Conservation (phyloP, 1,140 invertebrate genomes). For the Nasonia vitripennis region DNA sequence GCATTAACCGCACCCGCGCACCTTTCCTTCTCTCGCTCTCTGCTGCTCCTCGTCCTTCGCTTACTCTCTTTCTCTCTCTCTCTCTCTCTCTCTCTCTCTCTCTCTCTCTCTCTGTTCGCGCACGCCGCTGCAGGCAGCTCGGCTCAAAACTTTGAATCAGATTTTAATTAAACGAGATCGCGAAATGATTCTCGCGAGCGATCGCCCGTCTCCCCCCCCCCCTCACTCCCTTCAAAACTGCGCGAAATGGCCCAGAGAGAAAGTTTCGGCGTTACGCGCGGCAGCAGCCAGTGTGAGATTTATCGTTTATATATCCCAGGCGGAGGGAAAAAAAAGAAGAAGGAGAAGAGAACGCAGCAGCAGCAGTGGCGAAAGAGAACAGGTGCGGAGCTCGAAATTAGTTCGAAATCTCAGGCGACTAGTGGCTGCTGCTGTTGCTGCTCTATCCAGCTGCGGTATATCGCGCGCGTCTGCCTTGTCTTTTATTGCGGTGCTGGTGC, state of each 20-base stretch:
- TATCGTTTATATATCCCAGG: slow-evolving; percentile 62
- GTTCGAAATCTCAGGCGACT: slow-evolving; percentile 59
- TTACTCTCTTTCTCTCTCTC: background rate
- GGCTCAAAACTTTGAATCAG: slow-evolving; percentile 69
- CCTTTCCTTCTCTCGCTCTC: background rate
- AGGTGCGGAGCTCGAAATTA: slow-evolving; percentile 68
- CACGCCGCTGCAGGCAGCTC: slow-evolving; percentile 41
- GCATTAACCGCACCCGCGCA: slow-evolving; percentile 73
- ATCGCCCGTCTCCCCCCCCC: slow-evolving; percentile 41
- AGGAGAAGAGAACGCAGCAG: slow-evolving; percentile 32
- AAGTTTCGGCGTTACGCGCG: slow-evolving; percentile 56
- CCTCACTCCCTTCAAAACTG: slow-evolving; percentile 51
- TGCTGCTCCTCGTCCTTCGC: background rate
- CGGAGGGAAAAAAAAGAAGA: background rate
- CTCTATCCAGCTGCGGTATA: slow-evolving; percentile 50
- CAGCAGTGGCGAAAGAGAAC: slow-evolving; percentile 51
- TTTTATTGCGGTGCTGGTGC: slow-evolving; percentile 52
- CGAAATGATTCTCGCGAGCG: slow-evolving; percentile 68
- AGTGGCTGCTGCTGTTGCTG: slow-evolving; percentile 10
- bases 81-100: slow-evolving; percentile 1
- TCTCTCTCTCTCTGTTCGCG: slow-evolving; percentile 35
- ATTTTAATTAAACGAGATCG: slow-evolving; percentile 75
- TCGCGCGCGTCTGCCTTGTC: slow-evolving; percentile 53
- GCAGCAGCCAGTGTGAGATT: slow-evolving; percentile 53
- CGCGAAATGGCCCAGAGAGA: slow-evolving; percentile 38